These are phyloP conservation scores for Aix galericulata DNA, from an alignment of 2,113 vertebrate genomes.

Conservation along the genomic window DNA sequence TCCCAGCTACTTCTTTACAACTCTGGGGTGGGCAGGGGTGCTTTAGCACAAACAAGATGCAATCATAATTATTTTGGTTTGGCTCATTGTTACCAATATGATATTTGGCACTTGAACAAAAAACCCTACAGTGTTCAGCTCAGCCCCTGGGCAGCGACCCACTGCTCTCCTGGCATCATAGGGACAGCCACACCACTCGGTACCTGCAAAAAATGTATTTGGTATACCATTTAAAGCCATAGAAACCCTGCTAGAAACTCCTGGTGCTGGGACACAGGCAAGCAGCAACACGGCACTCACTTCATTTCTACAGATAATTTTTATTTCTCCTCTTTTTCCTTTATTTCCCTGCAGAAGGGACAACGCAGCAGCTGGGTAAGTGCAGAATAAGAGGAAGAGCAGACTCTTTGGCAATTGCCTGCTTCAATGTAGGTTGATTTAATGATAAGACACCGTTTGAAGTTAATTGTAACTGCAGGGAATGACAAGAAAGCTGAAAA, in stretches of 20 bases:
- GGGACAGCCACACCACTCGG: neutral
- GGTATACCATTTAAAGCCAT: neutral
- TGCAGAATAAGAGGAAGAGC: neutral
- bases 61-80: neutral
- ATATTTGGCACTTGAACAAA: neutral
- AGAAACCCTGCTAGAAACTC: neutral
- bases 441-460: slow-evolving; percentile 27
- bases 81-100: fast-evolving
- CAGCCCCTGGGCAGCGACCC: neutral
- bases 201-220: neutral
- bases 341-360: neutral
- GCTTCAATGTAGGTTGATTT: slow-evolving; percentile 10
- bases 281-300: neutral
- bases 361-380: neutral
- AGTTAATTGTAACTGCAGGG: slow-evolving; percentile 12
- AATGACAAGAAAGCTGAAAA: slow-evolving; percentile 1
- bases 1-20: neutral
- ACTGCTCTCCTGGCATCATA: neutral
- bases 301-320: neutral
- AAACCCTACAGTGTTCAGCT: neutral
- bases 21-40: neutral
- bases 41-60: neutral
- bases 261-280: neutral
- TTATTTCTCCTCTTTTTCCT: neutral
- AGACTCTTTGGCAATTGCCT: neutral